Conservation (phyloP, 2,113 vertebrate species). For the Carassius carassius region DNA sequence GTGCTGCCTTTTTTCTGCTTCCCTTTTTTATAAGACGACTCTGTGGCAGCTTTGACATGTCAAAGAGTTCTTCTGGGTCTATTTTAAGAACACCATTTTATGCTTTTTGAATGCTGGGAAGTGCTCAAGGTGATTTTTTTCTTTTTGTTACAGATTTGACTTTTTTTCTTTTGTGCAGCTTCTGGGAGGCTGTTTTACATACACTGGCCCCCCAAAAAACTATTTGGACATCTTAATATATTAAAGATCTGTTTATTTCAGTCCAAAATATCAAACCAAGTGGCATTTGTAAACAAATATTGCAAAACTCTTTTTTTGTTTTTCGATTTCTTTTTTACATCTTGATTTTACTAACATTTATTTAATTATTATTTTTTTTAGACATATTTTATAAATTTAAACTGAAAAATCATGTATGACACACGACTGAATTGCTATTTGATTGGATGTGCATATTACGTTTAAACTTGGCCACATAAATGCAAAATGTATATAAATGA, state of each 20-base stretch:
- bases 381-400: too few species aligned
- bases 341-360: neutral
- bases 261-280: neutral
- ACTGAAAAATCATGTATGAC: too few species aligned
- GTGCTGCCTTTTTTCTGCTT: conserved; percentile 35
- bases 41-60: conserved; percentile 39
- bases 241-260: neutral
- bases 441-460: neutral
- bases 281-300: neutral
- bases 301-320: neutral
- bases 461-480: neutral
- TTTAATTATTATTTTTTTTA: too few species aligned
- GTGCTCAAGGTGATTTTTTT: conserved; percentile 13
- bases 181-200: conserved; percentile 20
- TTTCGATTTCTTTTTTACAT: neutral
- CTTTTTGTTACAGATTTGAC: conserved; percentile 25
- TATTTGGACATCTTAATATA: neutral
- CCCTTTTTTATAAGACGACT: conserved; percentile 32
- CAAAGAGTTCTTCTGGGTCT: conserved; percentile 37
- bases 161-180: conserved; percentile 28
- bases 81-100: conserved; percentile 48
- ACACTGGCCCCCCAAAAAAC: neutral
- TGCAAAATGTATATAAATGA: neutral
- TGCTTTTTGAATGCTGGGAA: conserved; percentile 22
- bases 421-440: neutral